Evolutionary conservation across 1,140 invertebrate species (phyloP).

Genomic region (Andrena cerasifolii): DNA sequence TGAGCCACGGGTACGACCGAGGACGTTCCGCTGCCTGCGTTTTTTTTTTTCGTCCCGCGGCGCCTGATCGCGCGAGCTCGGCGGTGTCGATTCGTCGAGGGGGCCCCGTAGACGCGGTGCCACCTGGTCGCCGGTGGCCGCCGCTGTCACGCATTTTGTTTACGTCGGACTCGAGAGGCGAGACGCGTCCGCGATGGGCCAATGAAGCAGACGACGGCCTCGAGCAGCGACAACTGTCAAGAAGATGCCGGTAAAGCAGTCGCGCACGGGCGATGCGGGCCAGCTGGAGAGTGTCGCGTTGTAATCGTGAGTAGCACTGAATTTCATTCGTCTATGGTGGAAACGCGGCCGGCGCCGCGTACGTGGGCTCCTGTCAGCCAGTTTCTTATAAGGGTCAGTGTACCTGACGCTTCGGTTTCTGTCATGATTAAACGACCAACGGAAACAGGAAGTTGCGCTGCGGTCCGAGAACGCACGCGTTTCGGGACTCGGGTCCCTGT

Average conservation of each 20-base stretch:
- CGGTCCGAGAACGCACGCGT: background rate
- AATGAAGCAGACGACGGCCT: slow-evolving; percentile 43
- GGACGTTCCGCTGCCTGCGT: slow-evolving; percentile 34
- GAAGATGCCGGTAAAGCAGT: slow-evolving; percentile 61
- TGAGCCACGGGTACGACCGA: slow-evolving; percentile 44
- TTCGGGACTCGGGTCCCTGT: background rate
- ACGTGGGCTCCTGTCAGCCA: background rate
- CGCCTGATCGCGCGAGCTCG: slow-evolving; percentile 10
- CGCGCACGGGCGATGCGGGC: slow-evolving; percentile 31
- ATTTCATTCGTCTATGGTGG: background rate
- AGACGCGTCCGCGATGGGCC: slow-evolving; percentile 21
- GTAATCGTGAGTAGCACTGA: slow-evolving; percentile 67
- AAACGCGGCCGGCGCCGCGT: background rate
- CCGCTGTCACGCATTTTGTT: slow-evolving; percentile 6
- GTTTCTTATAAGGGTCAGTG: slow-evolving; percentile 27
- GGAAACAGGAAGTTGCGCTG: background rate
- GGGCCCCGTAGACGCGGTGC: too few relatives aligned
- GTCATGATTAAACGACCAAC: slow-evolving; percentile 18
- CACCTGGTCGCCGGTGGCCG: background rate
- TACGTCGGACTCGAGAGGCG: background rate
- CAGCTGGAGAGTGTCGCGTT: slow-evolving; percentile 51
- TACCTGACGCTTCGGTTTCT: slow-evolving; percentile 17
- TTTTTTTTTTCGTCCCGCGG: background rate
- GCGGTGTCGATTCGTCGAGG: background rate
- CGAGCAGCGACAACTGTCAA: slow-evolving; percentile 55